phyloP scores from a whole-genome alignment of 2,888 invertebrate species.

The Archips xylosteana region DNA sequence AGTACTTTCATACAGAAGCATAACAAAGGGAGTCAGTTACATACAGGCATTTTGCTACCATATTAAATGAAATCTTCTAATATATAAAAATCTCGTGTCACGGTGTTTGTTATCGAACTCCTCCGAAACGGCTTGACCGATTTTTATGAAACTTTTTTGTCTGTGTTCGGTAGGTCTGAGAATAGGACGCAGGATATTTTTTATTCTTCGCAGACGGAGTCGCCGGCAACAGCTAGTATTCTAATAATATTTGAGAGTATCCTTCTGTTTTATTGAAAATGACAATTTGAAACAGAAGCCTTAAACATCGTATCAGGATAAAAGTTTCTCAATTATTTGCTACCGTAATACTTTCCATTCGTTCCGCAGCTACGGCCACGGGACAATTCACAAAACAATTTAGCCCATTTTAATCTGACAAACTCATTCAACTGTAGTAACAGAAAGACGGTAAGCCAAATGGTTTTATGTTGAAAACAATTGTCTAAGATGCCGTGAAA shows the following conservation, averaged over 20 bases:
- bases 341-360: conserved; percentile 21
- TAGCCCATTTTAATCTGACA: conserved; percentile 47
- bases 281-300: conserved; percentile 2
- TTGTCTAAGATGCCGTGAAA: conserved; percentile 56
- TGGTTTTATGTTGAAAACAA: conserved; percentile 64
- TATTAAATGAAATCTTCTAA: no score
- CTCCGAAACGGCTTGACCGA: no score
- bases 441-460: conserved; percentile 55
- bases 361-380: conserved; percentile 4
- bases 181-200: no score
- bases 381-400: conserved; percentile 31
- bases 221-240: no score
- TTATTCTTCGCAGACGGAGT: no score
- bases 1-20: no score
- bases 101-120: no score
- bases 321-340: conserved; percentile 20
- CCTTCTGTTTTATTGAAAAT: background rate
- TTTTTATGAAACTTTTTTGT: no score
- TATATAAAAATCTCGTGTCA: no score
- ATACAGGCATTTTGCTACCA: no score
- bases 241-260: background rate
- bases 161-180: no score
- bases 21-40: no score
- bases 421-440: conserved; percentile 49
- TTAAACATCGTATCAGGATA: conserved; percentile 9